A percentile compares a stretch with the other conserved stretches of the same genome.
phyloP scores from a whole-genome alignment of 2,888 invertebrate species.

The Tiphia femorata region DNA sequence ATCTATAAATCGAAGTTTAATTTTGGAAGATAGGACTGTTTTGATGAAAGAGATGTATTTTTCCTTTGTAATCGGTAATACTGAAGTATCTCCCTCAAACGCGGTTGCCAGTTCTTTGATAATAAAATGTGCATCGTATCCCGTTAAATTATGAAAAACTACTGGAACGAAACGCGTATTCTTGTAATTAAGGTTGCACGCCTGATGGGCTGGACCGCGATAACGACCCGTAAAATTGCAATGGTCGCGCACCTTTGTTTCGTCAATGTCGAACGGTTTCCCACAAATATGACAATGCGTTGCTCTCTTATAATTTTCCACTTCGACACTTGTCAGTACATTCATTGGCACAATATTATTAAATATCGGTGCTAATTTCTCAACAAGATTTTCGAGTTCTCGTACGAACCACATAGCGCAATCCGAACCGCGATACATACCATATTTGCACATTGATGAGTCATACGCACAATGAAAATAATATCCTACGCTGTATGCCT shows the following conservation, averaged over 20 bases:
- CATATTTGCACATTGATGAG: too few species aligned
- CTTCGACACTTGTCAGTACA: too few species aligned
- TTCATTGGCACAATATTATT: too few species aligned
- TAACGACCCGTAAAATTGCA: conserved; percentile 1
- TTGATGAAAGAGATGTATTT: conserved; percentile 44
- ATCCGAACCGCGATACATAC: too few species aligned
- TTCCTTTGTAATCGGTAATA: conserved; percentile 56
- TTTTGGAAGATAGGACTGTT: conserved; percentile 3
- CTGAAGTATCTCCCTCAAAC: conserved; percentile 30
- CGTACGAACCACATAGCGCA: too few species aligned
- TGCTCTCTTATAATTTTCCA: too few species aligned
- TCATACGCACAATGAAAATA: too few species aligned
- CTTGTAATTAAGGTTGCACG: conserved; percentile 4
- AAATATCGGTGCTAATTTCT: too few species aligned
- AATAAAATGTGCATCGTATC: conserved; percentile 15
- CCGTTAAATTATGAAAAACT: conserved; percentile 51
- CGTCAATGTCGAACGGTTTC: too few species aligned
- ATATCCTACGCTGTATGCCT: too few species aligned
- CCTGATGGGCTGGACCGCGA: background rate
- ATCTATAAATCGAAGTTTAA: conserved; percentile 23
- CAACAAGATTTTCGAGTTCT: too few species aligned
- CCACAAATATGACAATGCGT: too few species aligned
- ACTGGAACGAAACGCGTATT: conserved; percentile 14
- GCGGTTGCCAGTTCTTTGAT: background rate
- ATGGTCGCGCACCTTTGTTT: background rate